Evolutionary conservation across 2,113 vertebrate species (phyloP).

Genomic region (Orientallactaga bullata): DNA sequence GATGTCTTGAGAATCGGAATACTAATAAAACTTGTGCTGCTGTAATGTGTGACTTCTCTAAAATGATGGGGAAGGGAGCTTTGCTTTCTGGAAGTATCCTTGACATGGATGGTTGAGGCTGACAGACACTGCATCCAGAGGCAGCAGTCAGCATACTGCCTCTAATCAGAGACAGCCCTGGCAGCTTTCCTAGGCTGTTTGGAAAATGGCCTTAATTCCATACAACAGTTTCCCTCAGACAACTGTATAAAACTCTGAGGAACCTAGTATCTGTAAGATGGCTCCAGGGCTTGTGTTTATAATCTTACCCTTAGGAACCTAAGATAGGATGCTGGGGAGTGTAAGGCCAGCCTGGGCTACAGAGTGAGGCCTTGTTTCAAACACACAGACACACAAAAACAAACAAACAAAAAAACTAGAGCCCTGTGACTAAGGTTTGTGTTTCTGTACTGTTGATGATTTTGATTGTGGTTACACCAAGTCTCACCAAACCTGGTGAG

Average conservation of each 20-base stretch:
- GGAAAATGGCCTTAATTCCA: slow-evolving; percentile 56
- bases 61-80: not conserved
- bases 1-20: not conserved
- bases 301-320: not conserved
- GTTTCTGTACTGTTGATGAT: too few relatives aligned
- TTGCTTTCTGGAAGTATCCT: not conserved
- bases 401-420: not conserved
- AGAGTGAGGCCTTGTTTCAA: not conserved
- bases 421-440: rapidly evolving
- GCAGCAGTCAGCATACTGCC: not conserved
- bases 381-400: too few relatives aligned
- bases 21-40: not conserved
- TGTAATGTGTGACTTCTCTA: not conserved
- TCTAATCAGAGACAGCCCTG: slow-evolving; percentile 31
- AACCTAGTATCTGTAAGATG: not conserved
- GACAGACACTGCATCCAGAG: not conserved
- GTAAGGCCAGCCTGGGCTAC: not conserved
- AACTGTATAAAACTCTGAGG: not conserved
- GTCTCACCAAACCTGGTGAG: not conserved
- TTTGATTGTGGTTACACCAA: slow-evolving; percentile 18
- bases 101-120: not conserved
- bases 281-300: not conserved
- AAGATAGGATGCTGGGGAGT: not conserved
- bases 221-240: not conserved
- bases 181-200: slow-evolving; percentile 19